Evolutionary conservation across 2,888 invertebrate genomes (phyloP).

Genomic region (Odontocolon sp.): DNA sequence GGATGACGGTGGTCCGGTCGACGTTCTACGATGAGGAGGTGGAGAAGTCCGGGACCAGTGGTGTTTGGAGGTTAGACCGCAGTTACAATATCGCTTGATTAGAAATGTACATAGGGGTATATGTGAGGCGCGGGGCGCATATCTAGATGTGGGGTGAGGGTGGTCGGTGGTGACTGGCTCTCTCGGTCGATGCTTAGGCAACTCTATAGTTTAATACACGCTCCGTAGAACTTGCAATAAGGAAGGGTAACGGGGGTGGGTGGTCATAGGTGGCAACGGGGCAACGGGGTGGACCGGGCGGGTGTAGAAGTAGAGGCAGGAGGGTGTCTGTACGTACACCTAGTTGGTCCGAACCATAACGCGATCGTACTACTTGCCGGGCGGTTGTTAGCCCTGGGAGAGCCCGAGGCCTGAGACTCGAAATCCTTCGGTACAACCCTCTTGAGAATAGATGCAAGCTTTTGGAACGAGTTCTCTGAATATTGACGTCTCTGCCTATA

Average conservation of each 20-base stretch:
- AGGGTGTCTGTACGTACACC: conserved; percentile 61
- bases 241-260: conserved; percentile 71
- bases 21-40: conserved; percentile 54
- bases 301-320: conserved; percentile 37
- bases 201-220: conserved; percentile 80
- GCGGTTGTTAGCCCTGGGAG: conserved; percentile 65
- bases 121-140: conserved; percentile 73
- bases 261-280: conserved; percentile 57
- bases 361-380: conserved; percentile 73
- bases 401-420: conserved; percentile 30
- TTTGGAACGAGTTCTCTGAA: conserved; percentile 12
- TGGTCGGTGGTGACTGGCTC: conserved; percentile 63
- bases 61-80: conserved; percentile 81
- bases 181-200: conserved; percentile 78
- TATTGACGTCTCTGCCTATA: background rate
- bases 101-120: conserved; percentile 81
- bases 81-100: conserved; percentile 82
- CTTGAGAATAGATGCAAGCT: conserved; percentile 4
- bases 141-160: conserved; percentile 75
- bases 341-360: conserved; percentile 69
- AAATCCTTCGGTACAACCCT: conserved; percentile 23
- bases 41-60: conserved; percentile 72
- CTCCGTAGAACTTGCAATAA: conserved; percentile 80
- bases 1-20: conserved; percentile 51
- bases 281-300: conserved; percentile 58